Percentiles rank a stretch among this genome's conserved stretches.
Evolutionary conservation across 2,797 vertebrate species (phyloP).

Genomic region (Botia kubotai): DNA sequence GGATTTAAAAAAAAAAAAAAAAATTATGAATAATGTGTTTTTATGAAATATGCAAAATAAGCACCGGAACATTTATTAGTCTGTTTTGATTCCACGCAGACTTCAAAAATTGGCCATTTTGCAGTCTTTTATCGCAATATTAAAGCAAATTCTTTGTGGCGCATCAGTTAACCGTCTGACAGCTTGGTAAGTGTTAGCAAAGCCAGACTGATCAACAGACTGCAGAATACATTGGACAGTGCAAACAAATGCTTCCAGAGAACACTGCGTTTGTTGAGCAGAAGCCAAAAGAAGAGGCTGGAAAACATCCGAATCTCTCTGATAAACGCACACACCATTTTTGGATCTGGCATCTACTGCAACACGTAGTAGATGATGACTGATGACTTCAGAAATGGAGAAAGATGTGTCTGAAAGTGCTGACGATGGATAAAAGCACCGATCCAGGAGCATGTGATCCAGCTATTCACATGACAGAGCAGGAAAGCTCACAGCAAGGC

Average conservation of each 20-base stretch:
- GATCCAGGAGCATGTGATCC: slow-evolving; percentile 55
- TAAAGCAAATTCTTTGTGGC: too few relatives aligned
- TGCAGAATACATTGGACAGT: slow-evolving; percentile 49
- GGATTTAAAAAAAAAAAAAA: too few relatives aligned
- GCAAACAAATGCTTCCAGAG: slow-evolving; percentile 40
- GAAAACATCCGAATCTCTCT: slow-evolving; percentile 36
- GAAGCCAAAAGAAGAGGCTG: slow-evolving; percentile 52
- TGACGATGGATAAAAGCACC: slow-evolving; percentile 72
- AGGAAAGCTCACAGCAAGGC: slow-evolving; percentile 61
- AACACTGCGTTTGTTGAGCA: slow-evolving; percentile 49
- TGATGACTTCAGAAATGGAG: slow-evolving; percentile 74
- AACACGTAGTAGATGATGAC: slow-evolving; percentile 71
- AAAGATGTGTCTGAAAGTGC: slow-evolving; percentile 71
- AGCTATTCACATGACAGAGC: slow-evolving; percentile 65
- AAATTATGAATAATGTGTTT: background rate
- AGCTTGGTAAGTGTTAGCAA: slow-evolving; percentile 40
- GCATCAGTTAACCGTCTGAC: background rate
- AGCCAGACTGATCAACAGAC: slow-evolving; percentile 27
- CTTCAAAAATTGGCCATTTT: background rate
- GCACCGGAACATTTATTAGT: background rate
- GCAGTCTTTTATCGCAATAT: too few relatives aligned
- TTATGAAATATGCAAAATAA: background rate
- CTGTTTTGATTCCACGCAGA: background rate
- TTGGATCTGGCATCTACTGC: slow-evolving; percentile 64
- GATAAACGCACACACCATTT: slow-evolving; percentile 56